Conservation (phyloP, 2,888 invertebrate species). For the Seira sanloemensis region DNA sequence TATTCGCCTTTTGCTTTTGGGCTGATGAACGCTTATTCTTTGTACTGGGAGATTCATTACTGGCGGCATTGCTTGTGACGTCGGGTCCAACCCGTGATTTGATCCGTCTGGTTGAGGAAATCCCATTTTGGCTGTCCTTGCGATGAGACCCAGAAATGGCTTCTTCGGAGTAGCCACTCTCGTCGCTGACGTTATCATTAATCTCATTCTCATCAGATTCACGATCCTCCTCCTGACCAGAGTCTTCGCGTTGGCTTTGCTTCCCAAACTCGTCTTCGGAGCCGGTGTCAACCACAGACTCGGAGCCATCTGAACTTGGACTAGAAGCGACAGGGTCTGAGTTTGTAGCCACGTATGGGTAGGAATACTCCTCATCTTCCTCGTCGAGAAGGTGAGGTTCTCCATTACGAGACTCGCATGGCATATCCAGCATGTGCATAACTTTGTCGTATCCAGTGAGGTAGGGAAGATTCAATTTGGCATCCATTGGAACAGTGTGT, state of each 20-base stretch:
- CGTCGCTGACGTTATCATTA: conserved; percentile 87
- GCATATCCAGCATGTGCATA: conserved; percentile 71
- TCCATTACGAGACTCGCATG: conserved; percentile 61
- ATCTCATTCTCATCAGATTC: conserved; percentile 76
- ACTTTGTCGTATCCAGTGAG: conserved; percentile 72
- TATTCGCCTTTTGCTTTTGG: conserved; percentile 3
- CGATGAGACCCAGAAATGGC: conserved; percentile 42
- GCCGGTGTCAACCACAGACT: conserved; percentile 59
- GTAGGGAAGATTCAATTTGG: conserved; percentile 70
- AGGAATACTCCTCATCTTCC: conserved; percentile 65
- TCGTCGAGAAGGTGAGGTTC: conserved; percentile 59
- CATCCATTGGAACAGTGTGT: conserved; percentile 69
- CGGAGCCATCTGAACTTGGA: conserved; percentile 61
- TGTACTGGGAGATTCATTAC: conserved; percentile 50
- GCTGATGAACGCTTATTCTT: conserved; percentile 23
- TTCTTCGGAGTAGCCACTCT: conserved; percentile 91
- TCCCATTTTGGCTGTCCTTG: conserved; percentile 49
- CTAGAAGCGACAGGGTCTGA: conserved; percentile 69
- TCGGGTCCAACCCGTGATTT: conserved; percentile 34
- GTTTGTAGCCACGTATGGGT: conserved; percentile 64
- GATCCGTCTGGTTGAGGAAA: conserved; percentile 2
- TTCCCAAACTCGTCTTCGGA: conserved; percentile 68
- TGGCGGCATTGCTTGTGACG: conserved; percentile 17
- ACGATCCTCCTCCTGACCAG: conserved; percentile 62
- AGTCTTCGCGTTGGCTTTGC: conserved; percentile 57